These are phyloP conservation scores for Amphimedon queenslandica DNA, from an alignment of 37 sponge, comb jelly and placozoan species.

Conservation along the genomic window DNA sequence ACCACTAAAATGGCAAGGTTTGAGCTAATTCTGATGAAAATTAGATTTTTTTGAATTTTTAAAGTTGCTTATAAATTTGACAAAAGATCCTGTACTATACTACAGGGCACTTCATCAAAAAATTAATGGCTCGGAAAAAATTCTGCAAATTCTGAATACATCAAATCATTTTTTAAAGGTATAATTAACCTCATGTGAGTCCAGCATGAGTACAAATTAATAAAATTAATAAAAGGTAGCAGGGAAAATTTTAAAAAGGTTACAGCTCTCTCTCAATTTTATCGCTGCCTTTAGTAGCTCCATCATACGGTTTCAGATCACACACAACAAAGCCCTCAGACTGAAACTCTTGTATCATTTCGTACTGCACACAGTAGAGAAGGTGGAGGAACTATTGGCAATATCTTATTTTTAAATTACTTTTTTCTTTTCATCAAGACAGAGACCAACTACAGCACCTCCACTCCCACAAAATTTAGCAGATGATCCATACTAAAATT, in stretches of 20 bases:
- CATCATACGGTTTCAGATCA: slow-evolving; percentile 46
- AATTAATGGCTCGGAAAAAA: too few species aligned
- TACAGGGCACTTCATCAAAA: too few species aligned
- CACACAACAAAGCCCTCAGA: slow-evolving; percentile 75
- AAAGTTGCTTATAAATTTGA: too few species aligned
- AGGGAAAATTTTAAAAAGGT: too few species aligned
- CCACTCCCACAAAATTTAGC: slow-evolving; percentile 89
- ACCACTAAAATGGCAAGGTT: too few species aligned
- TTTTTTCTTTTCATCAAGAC: slow-evolving; percentile 48
- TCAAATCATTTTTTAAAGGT: too few species aligned
- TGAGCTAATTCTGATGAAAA: too few species aligned
- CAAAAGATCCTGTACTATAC: too few species aligned
- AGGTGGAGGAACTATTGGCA: too few species aligned
- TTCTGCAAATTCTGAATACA: too few species aligned
- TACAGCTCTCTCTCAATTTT: too few species aligned
- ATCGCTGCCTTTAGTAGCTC: neutral
- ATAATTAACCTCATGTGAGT: neutral
- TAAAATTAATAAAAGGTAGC: neutral
- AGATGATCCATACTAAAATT: slow-evolving; percentile 67
- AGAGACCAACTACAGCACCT: slow-evolving; percentile 76
- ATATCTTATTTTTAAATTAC: slow-evolving; percentile 5
- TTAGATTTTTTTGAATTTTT: too few species aligned
- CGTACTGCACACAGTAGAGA: slow-evolving; percentile 42
- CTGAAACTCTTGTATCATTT: slow-evolving; percentile 60
- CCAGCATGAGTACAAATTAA: neutral